A percentile compares a stretch with the other conserved stretches of the same genome.
Conservation (phyloP, 1,140 invertebrate species). For the Trichonephila inaurata region DNA sequence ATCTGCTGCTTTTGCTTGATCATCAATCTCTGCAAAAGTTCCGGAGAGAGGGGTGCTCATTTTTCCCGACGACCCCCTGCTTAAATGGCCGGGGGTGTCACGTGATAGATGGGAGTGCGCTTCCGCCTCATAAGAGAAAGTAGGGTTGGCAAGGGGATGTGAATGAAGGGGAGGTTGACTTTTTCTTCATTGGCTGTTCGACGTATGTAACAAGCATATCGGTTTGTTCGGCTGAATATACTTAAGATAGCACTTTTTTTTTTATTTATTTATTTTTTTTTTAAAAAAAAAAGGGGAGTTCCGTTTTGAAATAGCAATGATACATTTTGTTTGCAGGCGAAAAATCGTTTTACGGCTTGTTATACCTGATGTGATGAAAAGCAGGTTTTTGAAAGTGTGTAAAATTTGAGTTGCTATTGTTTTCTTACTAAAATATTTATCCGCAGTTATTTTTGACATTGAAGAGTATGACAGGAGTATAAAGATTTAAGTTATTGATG, state of each 20-base stretch:
- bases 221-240: conserved; percentile 24
- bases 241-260: neutral
- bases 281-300: neutral
- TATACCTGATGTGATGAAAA: too few relatives aligned
- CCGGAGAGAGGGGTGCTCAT: conserved; percentile 26
- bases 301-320: conserved; percentile 1
- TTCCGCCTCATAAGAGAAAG: conserved; percentile 52
- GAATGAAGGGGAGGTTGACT: neutral
- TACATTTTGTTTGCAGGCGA: neutral
- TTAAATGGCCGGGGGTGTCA: conserved; percentile 72
- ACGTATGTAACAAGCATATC: neutral
- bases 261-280: neutral
- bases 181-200: conserved; percentile 33
- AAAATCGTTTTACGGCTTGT: neutral
- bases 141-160: conserved; percentile 7
- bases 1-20: conserved; percentile 57
- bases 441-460: too few relatives aligned
- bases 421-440: too few relatives aligned
- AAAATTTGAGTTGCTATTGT: too few relatives aligned
- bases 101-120: conserved; percentile 68
- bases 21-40: conserved; percentile 64
- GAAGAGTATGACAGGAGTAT: too few relatives aligned
- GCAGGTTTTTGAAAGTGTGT: too few relatives aligned
- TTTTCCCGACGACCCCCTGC: conserved; percentile 44
- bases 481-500: too few relatives aligned